Base-by-base conservation (phyloP, 2,797 vertebrate genomes). In the Microctenopoma lineatum region DNA sequence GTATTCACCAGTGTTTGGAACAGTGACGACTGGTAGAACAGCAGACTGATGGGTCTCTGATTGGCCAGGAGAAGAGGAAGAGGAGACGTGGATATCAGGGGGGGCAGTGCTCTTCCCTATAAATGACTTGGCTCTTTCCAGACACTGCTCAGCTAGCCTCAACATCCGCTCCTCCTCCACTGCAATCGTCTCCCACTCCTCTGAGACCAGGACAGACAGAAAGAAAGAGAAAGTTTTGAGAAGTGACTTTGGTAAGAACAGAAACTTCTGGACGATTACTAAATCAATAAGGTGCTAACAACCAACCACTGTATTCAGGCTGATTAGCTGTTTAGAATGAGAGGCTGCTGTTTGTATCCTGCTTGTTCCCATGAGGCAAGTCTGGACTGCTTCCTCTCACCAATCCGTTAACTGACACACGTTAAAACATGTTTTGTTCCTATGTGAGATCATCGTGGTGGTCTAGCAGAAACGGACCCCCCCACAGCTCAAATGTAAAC, bases 121-220 rank as follows among this genome's bases (percentile, higher is more conserved):
- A 3, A 96, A 97, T 0, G 95, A 96, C 84, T 95, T 97, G 65
- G 96, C 95, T 50, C 97, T 92, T 85, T 98, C 97, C 83, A 98
- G 89, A 86, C 97, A 99, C 83, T 99, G 97, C 84, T 96, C 96
- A 0, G 96, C 96, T 10, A 99, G 87, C 77, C 94, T 96, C 79
- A 99, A 90, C 96, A 99, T 96, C 84, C 95, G 96, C 2, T 94
- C 94, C 55, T 95, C 94, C 80, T 99, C 96, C 0, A 94, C 70
- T 0, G 73, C 76, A 54, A 94, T 69, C 1, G 87, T 66, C 6
- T 94, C 93, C 14, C 70, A 80, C 10, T 88, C 89, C 41, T 90
- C 95, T 94, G 89, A 59, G 34, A 47, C 26, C 13, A 5, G 3
- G 29, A 32, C 5, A 32, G 25, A 52, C 26, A 54, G 15, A 55